phyloP scores from a whole-genome alignment of 2,797 vertebrate species.

The Microhierax caerulescens region DNA sequence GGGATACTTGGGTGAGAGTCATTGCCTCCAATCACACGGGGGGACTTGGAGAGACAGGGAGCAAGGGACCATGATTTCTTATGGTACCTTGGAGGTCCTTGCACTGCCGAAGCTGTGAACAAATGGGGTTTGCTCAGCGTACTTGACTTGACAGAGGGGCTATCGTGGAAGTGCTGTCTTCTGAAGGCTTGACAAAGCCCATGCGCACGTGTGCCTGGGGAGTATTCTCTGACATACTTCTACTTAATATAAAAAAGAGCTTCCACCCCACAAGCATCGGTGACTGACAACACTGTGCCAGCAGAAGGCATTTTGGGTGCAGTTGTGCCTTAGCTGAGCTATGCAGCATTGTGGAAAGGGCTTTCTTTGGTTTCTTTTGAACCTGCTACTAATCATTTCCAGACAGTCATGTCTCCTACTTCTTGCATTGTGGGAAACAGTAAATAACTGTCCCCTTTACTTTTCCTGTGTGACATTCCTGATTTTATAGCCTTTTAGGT shows the following conservation, averaged over 20 bases:
- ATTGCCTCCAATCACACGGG: background rate
- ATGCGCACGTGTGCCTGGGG: accelerated
- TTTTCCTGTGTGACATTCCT: background rate
- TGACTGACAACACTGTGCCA: background rate
- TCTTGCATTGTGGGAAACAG: background rate
- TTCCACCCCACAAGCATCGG: background rate
- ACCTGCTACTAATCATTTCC: background rate
- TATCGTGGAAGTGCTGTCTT: background rate
- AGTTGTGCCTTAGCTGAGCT: background rate
- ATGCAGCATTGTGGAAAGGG: background rate
- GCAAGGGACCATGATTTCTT: background rate
- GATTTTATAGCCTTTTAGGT: background rate
- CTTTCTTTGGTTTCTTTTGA: background rate
- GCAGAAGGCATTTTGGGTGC: background rate
- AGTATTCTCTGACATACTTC: background rate
- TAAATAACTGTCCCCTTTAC: background rate
- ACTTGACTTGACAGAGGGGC: background rate
- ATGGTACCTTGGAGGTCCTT: accelerated
- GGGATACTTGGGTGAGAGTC: background rate
- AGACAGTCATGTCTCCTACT: background rate
- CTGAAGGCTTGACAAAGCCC: background rate
- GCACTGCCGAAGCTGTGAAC: background rate
- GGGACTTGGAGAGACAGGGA: background rate
- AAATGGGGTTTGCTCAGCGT: background rate
- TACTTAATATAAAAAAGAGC: background rate